These are phyloP conservation scores for Tiphia femorata DNA, from an alignment of 2,888 invertebrate genomes.

Conservation along the genomic window DNA sequence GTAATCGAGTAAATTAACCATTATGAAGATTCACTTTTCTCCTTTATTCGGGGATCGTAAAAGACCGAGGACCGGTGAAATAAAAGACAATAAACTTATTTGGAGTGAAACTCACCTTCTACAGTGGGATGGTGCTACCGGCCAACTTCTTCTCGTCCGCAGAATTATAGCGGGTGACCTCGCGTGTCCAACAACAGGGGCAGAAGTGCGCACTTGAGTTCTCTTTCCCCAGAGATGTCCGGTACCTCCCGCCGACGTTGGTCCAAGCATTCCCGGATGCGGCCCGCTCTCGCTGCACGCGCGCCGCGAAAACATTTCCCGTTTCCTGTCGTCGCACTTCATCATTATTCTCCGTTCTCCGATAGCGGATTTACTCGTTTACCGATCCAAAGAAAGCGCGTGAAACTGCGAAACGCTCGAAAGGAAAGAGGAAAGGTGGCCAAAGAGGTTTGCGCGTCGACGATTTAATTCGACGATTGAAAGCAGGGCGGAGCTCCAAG, in stretches of 20 bases:
- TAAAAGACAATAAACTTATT: neutral
- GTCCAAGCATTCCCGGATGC: constrained; percentile 72
- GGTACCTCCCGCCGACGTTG: constrained; percentile 51
- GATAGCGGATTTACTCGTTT: too few species aligned
- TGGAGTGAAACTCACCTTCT: constrained; percentile 72
- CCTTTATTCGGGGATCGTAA: too few species aligned
- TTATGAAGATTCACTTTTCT: too few species aligned
- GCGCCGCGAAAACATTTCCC: constrained; percentile 69
- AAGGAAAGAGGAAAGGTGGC: too few species aligned
- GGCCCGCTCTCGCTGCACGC: constrained; percentile 81
- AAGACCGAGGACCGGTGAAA: neutral
- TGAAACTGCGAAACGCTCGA: too few species aligned
- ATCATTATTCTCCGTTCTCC: constrained; percentile 62
- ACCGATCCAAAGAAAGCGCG: too few species aligned
- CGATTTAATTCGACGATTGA: too few species aligned
- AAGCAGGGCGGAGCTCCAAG: too few species aligned
- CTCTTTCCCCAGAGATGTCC: constrained; percentile 77
- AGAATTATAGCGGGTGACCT: constrained; percentile 74
- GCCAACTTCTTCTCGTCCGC: constrained; percentile 81
- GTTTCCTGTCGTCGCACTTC: constrained; percentile 63
- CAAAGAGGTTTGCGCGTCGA: too few species aligned
- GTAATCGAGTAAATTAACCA: too few species aligned
- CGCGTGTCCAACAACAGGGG: constrained; percentile 76
- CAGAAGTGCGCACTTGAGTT: constrained; percentile 74
- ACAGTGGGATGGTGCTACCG: constrained; percentile 79